A percentile compares a stretch with the other conserved stretches of the same genome.
Conservation (phyloP, 2,797 vertebrate species). For the Pteronotus mesoamericanus region DNA sequence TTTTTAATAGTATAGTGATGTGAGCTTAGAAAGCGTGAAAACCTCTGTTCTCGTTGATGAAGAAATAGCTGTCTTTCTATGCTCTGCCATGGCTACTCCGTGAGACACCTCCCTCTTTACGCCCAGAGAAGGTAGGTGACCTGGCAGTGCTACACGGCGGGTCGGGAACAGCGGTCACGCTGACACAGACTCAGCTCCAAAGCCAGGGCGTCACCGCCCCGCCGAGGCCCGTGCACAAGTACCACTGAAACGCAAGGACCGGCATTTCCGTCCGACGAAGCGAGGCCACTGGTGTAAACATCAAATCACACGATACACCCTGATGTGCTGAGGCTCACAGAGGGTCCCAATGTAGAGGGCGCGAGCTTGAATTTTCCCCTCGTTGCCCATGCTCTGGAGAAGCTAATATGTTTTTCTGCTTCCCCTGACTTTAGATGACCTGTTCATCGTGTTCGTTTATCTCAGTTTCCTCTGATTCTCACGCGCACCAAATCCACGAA, state of each 20-base stretch:
- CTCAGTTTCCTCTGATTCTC: neutral
- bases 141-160: too few species aligned
- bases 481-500: neutral
- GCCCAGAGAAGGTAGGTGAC: neutral
- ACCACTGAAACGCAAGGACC: neutral
- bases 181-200: too few species aligned
- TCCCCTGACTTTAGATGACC: neutral
- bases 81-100: neutral
- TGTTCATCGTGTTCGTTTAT: neutral
- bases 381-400: neutral
- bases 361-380: neutral
- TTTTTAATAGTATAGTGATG: neutral
- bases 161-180: neutral
- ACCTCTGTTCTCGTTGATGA: neutral
- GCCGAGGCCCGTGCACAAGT: fast-evolving
- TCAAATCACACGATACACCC: neutral
- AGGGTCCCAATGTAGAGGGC: neutral
- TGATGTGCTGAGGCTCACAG: neutral
- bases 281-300: neutral
- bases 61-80: neutral
- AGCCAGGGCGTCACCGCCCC: neutral
- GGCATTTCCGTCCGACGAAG: neutral
- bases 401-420: neutral
- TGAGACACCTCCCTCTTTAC: neutral
- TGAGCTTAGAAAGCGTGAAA: neutral